These are phyloP conservation scores for Sula dactylatra DNA, from an alignment of 2,113 vertebrate genomes.

Conservation along the genomic window DNA sequence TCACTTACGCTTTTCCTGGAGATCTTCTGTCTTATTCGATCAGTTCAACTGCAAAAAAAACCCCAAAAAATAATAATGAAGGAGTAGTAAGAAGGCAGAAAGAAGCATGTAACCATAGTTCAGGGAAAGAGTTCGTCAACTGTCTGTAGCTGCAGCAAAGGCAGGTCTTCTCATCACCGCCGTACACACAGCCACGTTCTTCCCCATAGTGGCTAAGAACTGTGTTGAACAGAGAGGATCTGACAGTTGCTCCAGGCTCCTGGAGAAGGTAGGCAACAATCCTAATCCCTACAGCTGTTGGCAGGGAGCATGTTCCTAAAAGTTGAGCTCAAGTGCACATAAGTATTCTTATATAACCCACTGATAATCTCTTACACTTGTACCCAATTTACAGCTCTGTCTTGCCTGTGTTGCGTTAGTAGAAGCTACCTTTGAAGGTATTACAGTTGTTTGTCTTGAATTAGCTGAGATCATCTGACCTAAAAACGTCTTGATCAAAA, in stretches of 20 bases:
- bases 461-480: neutral
- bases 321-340: neutral
- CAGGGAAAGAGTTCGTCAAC: neutral
- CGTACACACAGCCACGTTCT: neutral
- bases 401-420: neutral
- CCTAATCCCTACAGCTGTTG: accelerated
- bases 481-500: neutral
- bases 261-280: neutral
- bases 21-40: neutral
- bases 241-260: neutral
- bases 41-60: slow-evolving; percentile 19
- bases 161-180: neutral
- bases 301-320: neutral
- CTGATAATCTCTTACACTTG: accelerated
- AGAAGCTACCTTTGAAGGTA: neutral
- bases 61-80: neutral
- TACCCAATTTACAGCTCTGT: accelerated
- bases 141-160: neutral
- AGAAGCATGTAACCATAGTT: neutral
- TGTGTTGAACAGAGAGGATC: neutral
- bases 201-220: neutral
- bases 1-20: neutral
- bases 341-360: neutral
- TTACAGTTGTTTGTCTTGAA: neutral
- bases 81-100: neutral